Evolutionary conservation across 2,113 vertebrate species (phyloP), one percentile per base, ranked within the genome.

Genomic region (Phalacrocorax carbo): DNA sequence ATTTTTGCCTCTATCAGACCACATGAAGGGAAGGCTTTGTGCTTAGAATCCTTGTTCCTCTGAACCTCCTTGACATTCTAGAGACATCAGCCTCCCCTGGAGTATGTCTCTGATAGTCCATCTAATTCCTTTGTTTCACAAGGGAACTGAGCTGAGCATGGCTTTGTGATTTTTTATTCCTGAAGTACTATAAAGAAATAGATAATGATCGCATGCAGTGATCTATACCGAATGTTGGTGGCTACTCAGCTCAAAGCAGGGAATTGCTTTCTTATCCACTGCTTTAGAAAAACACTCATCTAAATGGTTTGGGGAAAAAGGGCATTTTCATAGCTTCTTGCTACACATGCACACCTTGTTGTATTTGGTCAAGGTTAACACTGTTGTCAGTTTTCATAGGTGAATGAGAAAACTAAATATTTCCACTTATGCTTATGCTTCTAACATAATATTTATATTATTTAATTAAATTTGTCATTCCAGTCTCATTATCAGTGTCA

Each of bases 21-120:
- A 94, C 27, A 81, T 60, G 66, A 97, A 97, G 34, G 10, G 66
- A 90, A 95, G 46, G 61, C 58, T 95, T 96, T 97, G 61, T 91
- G 72, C 94, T 95, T 97, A 69, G 77, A 84, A 93, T 96, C 73
- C 88, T 49, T 5, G 5, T 92, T 93, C 94, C 83, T 94, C 87
- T 93, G 93, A 97, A 97, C 36, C 81, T 97, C 86, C 91, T 97
- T 97, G 96, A 91, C 94, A 98, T 98, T 98, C 96, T 83, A 73
- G 91, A 97, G 90, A 92, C 89, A 46, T 94, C 88, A 96, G 70
- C 80, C 75, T 94, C 62, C 82, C 91, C 91, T 94, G 77, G 95
- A 97, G 97, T 96, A 96, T 5, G 34, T 94, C 61, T 96, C 92
- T 92, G 94, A 93, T 88, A 85, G 80, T 91, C 77, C 58, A 21